phyloP scores from a whole-genome alignment of 2,113 vertebrate species.

The Penelope pileata region DNA sequence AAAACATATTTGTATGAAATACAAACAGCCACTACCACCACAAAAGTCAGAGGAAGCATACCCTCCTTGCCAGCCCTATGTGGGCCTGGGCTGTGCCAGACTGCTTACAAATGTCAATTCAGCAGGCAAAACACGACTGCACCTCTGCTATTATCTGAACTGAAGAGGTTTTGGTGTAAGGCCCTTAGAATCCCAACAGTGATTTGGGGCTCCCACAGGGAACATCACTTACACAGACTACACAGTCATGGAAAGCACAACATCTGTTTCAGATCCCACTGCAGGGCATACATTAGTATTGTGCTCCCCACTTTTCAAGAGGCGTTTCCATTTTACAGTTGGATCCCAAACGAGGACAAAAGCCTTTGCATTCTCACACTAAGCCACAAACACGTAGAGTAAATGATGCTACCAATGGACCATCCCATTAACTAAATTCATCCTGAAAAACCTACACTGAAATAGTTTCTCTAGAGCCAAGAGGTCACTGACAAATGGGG shows the following conservation, averaged over 20 bases:
- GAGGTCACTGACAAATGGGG: rapidly evolving
- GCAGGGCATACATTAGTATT: background rate
- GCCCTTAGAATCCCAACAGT: background rate
- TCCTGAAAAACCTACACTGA: background rate
- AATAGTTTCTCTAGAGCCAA: background rate
- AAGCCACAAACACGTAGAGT: background rate
- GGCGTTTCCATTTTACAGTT: background rate
- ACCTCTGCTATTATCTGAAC: background rate
- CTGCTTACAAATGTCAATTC: background rate
- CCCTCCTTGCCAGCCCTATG: background rate
- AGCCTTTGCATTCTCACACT: background rate
- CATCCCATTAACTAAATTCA: background rate
- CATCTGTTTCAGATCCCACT: background rate
- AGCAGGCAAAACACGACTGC: background rate
- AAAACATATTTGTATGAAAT: background rate
- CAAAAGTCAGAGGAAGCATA: background rate
- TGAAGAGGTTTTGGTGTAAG: background rate
- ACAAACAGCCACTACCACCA: background rate
- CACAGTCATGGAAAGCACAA: background rate
- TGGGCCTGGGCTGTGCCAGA: background rate
- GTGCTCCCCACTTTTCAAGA: background rate
- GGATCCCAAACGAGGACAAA: background rate
- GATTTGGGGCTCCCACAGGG: background rate
- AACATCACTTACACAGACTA: background rate
- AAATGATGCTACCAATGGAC: background rate